These are phyloP conservation scores for Brachionus rubens DNA, from an alignment of 1,140 invertebrate species.

Conservation along the genomic window DNA sequence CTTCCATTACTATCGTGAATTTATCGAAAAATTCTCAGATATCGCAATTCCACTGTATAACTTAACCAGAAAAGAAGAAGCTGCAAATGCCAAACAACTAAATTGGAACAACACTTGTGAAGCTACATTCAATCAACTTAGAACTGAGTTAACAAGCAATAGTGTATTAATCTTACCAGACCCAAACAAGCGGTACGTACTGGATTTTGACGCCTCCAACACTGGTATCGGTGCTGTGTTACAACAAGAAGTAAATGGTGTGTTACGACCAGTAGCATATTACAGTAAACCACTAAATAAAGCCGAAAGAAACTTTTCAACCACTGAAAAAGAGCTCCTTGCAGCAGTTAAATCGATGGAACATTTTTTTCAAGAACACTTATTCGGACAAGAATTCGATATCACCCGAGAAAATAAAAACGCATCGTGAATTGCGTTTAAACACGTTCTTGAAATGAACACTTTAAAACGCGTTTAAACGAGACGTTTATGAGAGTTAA, in stretches of 20 bases:
- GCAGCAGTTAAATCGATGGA: conserved; percentile 58
- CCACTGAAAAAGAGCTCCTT: conserved; percentile 55
- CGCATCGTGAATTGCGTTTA: too few relatives aligned
- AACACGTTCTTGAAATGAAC: too few relatives aligned
- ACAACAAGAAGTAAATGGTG: conserved; percentile 43
- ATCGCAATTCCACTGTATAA: conserved; percentile 44
- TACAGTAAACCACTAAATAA: not conserved
- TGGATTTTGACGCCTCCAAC: conserved; percentile 48
- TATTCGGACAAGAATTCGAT: conserved; percentile 59
- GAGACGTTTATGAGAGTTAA: too few relatives aligned
- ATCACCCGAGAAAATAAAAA: too few relatives aligned
- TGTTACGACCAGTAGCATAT: not conserved
- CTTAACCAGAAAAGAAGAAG: conserved; percentile 47
- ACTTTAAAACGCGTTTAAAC: too few relatives aligned
- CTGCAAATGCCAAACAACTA: conserved; percentile 34
- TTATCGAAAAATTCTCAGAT: conserved; percentile 47
- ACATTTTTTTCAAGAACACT: conserved; percentile 57
- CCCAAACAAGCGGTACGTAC: conserved; percentile 42
- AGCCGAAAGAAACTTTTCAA: conserved; percentile 49
- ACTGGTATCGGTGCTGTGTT: conserved; percentile 47
- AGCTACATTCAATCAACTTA: conserved; percentile 47
- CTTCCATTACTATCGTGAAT: conserved; percentile 49
- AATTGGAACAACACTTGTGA: conserved; percentile 38
- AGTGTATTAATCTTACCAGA: conserved; percentile 48
- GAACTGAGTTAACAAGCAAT: not conserved